phyloP scores from a whole-genome alignment of 2,888 invertebrate species.

The Machimus atricapillus region DNA sequence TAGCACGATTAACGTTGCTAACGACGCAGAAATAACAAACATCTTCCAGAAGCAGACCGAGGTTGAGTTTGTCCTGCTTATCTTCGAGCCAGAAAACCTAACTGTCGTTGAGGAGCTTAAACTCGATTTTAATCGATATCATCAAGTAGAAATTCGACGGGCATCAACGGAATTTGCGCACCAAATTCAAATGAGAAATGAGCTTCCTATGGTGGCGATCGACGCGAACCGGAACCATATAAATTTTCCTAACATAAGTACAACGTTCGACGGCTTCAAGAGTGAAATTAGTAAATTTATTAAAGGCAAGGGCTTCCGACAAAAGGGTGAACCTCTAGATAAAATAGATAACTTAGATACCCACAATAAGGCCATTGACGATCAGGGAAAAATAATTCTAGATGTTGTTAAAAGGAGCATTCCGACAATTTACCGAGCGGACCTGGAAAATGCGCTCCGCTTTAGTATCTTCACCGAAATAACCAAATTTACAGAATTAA shows the following conservation, averaged over 20 bases:
- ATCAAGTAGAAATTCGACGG: slow-evolving; percentile 67
- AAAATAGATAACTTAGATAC: neutral
- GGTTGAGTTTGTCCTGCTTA: slow-evolving; percentile 66
- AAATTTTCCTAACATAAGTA: slow-evolving; percentile 52
- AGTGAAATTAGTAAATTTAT: slow-evolving; percentile 49
- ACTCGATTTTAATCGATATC: slow-evolving; percentile 69
- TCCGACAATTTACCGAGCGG: slow-evolving; percentile 79
- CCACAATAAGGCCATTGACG: neutral
- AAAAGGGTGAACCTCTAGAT: neutral
- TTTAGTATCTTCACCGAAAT: slow-evolving; percentile 87
- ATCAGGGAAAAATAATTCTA: slow-evolving; percentile 48
- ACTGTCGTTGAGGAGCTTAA: slow-evolving; percentile 58
- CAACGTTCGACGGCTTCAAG: slow-evolving; percentile 58
- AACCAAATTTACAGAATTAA: slow-evolving; percentile 71
- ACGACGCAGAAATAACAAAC: neutral
- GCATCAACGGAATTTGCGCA: slow-evolving; percentile 58
- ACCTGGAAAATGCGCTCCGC: slow-evolving; percentile 86
- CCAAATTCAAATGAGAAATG: slow-evolving; percentile 35
- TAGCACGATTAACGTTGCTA: slow-evolving; percentile 60
- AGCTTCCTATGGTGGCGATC: neutral
- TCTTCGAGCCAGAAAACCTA: slow-evolving; percentile 72
- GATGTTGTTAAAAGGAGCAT: slow-evolving; percentile 55
- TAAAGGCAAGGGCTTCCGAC: slow-evolving; percentile 37
- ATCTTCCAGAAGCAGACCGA: neutral
- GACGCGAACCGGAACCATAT: slow-evolving; percentile 37